Conservation (phyloP, 2,113 vertebrate species). For the Lamprotornis superbus region DNA sequence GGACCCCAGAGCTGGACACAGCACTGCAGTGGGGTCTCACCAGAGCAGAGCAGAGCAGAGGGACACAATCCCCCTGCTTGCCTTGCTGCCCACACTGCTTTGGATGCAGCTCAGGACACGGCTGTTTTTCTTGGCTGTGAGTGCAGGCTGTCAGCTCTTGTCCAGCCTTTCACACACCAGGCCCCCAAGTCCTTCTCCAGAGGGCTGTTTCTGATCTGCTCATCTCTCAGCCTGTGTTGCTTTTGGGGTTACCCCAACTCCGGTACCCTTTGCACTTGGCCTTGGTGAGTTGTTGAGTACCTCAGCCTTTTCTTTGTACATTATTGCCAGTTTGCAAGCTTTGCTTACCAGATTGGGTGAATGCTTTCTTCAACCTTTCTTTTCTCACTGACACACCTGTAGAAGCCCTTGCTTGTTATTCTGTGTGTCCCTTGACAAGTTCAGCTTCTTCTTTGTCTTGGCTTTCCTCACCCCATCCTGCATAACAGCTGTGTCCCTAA, state of each 20-base stretch:
- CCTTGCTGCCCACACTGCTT: fast-evolving
- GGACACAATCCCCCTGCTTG: not conserved
- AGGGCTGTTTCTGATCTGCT: not conserved
- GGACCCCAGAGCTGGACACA: not conserved
- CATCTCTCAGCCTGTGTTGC: not conserved
- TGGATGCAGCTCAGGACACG: not conserved
- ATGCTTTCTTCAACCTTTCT: not conserved
- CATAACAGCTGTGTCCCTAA: not conserved
- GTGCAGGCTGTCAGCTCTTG: fast-evolving
- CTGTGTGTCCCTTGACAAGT: not conserved
- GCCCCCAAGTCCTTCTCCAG: not conserved
- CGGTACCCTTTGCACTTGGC: not conserved
- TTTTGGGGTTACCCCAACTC: not conserved
- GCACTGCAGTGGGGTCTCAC: too few relatives aligned
- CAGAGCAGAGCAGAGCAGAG: not conserved
- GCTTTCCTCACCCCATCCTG: not conserved
- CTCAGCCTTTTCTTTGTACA: not conserved
- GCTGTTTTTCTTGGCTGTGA: too few relatives aligned
- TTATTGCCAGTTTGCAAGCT: not conserved
- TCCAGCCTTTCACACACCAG: not conserved
- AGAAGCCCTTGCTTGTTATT: not conserved
- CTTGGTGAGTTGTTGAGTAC: not conserved
- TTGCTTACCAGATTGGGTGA: not conserved
- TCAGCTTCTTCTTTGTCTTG: not conserved
- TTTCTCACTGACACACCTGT: not conserved